Evolutionary conservation across 2,888 invertebrate species (phyloP), one percentile per base, ranked within the genome.

Genomic region (Ectemnius lituratus): DNA sequence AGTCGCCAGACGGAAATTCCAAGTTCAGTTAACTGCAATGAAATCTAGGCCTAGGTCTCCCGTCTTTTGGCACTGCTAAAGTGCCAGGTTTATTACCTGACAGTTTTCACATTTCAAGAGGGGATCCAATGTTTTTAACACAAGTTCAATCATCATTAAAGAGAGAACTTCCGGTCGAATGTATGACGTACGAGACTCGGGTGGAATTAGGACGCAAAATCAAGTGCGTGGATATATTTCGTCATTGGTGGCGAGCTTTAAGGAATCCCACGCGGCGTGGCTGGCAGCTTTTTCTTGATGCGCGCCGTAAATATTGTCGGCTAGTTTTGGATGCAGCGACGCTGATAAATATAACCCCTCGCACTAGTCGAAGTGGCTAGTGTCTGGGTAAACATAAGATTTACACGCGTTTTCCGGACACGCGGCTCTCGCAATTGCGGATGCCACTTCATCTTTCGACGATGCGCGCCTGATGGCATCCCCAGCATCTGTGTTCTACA

Each of bases 311-410:
- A 85, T 85, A 83, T 79, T 83, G 73, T 67, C 60, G 75, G 73
- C 64, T 82, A 69, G 77, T 73, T 77, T 81, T 76, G 84, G 86
- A 80, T 84, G 81, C 83, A 80, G 63, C 78, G 77, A 68, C 73
- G 79, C 70, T 73, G 87, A 74, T 87, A 88, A 88, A 87, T 88
- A 86, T 88, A 88, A 81, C 83, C 80, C 37, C 37, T 73, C 64
- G 75, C 37, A 62, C 69, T 67, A 70, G 79, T 37, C 75, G 70
- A 76, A 73, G 82, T 79, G 78, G 70, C 78, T 76, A 62, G 78
- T 66, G 84, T 80, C 82, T 80, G 76, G 73, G 66, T 81, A 80
- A 81, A 82, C 73, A 74, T 47, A 78, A 62, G 57, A 79, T 75
- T 72, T 67, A 67, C 66, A 63, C 58, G 64, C 76, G 76, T 65